Base-by-base conservation (phyloP, 2,888 invertebrate genomes). In the Leptopterna dolabrata region DNA sequence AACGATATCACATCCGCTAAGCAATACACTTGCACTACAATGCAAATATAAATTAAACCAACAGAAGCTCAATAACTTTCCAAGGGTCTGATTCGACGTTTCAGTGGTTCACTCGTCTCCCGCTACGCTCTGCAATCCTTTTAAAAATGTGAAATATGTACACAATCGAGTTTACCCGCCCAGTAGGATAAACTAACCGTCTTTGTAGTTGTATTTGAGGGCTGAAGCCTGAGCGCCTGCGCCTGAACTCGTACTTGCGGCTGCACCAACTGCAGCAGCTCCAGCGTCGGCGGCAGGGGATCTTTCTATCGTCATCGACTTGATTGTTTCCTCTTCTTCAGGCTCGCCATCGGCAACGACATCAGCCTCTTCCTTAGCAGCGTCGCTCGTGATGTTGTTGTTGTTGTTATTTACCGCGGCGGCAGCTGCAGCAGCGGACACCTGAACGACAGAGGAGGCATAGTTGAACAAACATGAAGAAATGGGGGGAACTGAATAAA, bases 201-300 rank as follows among this genome's bases (percentile, higher is more conserved):
- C 93, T 88, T 92, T 92, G 89, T 94, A 94, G n/a, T 90, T 90
- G 89, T 92, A 91, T 88, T 91, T 92, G 0, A 91, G 89, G 2
- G 89, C 80, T 30, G 7, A 19, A 2, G 76, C n/a, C 11, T n/a
- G n/a, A 7, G 89, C 85, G 36, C 80, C 36, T 41, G 41, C 1
- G 76, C 7, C 7, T 11, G 16, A 9, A 89, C 84, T 83, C 80
- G 87, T 45, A 87, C 83, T 76, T 88, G 86, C 4, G 73, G 51
- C 4, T 41, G 19, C 13, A n/a, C n/a, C n/a, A n/a, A n/a, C n/a
- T n/a, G 89, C 80, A 30, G 7, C 19, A 2, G 76, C n/a, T 9
- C 4, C 2, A 7, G 89, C 85, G 36, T 80, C 36, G n/a, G 41
- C 1, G 1, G 84, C 45, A 13, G 70, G 47, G 2, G 86, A 47